Conservation (phyloP, 2,797 vertebrate species). For the Hydrolagus colliei region DNA sequence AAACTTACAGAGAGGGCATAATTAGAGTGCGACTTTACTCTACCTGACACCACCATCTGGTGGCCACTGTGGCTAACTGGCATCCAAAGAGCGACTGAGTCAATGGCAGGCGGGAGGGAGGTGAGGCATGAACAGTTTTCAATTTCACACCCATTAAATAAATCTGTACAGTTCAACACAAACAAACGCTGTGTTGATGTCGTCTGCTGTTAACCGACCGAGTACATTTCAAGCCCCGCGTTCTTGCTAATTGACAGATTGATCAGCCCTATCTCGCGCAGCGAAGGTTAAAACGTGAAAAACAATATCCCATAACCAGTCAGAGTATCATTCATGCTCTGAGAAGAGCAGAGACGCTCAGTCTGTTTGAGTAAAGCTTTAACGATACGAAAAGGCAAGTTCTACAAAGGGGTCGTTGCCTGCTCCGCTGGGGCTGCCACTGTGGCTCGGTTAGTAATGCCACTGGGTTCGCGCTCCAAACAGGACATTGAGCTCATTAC, state of each 20-base stretch:
- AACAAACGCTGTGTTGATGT: neutral
- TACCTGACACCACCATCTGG: conserved; percentile 14
- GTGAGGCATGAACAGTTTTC: conserved; percentile 19
- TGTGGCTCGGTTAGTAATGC: no score
- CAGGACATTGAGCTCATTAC: no score
- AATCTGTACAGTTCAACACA: neutral
- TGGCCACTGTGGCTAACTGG: neutral
- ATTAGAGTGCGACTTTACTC: neutral
- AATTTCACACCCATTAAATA: conserved; percentile 26
- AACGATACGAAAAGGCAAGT: neutral
- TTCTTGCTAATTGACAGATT: conserved; percentile 1
- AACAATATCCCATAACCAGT: no score
- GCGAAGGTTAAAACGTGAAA: neutral
- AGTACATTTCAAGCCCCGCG: neutral
- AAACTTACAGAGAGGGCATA: neutral
- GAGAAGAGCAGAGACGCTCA: neutral
- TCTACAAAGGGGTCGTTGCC: neutral
- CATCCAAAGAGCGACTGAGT: neutral
- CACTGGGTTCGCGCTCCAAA: no score
- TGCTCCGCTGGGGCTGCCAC: no score
- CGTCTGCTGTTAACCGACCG: neutral
- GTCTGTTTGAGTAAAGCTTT: neutral
- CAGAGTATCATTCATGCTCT: neutral
- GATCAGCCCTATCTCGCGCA: neutral
- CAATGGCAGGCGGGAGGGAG: neutral